These are phyloP conservation scores for Drosophila phalerata DNA, from an alignment of 2,888 invertebrate species.

Conservation along the genomic window DNA sequence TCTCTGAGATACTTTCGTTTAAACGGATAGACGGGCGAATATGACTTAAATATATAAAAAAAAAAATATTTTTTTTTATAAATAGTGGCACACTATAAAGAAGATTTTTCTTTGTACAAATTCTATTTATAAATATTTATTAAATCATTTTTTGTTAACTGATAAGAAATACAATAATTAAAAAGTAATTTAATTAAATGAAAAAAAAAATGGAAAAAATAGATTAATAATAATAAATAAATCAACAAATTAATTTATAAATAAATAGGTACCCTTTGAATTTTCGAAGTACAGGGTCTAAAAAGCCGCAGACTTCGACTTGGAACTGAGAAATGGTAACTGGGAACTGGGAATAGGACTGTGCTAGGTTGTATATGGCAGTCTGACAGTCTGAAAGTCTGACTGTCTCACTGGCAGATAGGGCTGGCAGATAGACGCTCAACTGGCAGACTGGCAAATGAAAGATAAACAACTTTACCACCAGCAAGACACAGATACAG, in stretches of 20 bases:
- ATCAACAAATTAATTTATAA: too few relatives aligned
- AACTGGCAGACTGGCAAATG: slow-evolving; percentile 74
- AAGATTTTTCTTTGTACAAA: too few relatives aligned
- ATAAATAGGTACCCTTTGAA: not conserved
- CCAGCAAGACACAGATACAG: slow-evolving; percentile 33
- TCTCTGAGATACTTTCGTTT: too few relatives aligned
- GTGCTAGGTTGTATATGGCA: slow-evolving; percentile 41
- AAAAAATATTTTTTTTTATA: too few relatives aligned
- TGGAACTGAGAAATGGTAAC: slow-evolving; percentile 32
- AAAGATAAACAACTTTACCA: slow-evolving; percentile 79
- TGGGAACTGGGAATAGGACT: slow-evolving; percentile 38
- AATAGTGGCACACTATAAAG: too few relatives aligned
- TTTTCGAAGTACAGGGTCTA: not conserved
- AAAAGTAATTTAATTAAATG: not conserved
- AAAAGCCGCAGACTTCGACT: slow-evolving; percentile 26
- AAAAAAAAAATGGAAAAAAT: too few relatives aligned
- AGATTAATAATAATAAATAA: too few relatives aligned
- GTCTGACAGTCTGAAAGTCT: slow-evolving; percentile 41
- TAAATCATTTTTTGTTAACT: too few relatives aligned
- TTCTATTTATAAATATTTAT: too few relatives aligned
- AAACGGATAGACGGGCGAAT: too few relatives aligned
- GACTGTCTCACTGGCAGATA: slow-evolving; percentile 54
- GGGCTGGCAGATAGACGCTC: slow-evolving; percentile 56
- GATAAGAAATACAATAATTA: not conserved
- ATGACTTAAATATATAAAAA: too few relatives aligned